These are phyloP conservation scores for Limnephilus marmoratus DNA, from an alignment of 2,888 invertebrate species.

Conservation along the genomic window DNA sequence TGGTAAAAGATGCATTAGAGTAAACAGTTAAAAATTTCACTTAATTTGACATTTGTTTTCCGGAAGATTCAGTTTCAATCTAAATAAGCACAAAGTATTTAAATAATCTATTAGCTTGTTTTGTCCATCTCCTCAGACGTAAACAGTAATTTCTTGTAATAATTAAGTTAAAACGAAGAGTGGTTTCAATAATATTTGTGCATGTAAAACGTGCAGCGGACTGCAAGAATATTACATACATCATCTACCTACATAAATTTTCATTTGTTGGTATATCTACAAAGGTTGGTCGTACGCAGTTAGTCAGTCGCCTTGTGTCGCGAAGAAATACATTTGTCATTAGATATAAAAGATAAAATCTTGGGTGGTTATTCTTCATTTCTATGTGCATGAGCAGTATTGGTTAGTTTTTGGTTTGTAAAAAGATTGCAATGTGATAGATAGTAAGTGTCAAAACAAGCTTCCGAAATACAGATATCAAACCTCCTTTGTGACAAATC, in stretches of 20 bases:
- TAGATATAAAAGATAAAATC: not conserved
- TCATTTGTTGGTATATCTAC: not conserved
- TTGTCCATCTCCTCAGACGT: no score
- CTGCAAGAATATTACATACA: no score
- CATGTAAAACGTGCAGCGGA: no score
- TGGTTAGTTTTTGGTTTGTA: not conserved
- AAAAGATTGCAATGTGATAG: not conserved
- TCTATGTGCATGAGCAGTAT: not conserved
- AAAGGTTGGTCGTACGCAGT: not conserved
- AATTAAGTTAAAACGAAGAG: no score
- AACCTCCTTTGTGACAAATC: constrained; percentile 29
- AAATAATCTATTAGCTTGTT: no score
- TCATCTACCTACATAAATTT: not conserved
- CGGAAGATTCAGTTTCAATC: no score
- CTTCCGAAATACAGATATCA: constrained; percentile 44
- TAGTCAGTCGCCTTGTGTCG: not conserved
- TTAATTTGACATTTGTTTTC: no score
- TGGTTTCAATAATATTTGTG: no score
- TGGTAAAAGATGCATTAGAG: no score
- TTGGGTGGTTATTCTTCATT: not conserved
- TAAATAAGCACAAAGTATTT: no score
- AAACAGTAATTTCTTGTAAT: no score
- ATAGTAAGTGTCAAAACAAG: not conserved
- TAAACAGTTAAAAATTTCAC: no score
- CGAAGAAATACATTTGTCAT: not conserved